Base-by-base conservation (phyloP, 2,113 vertebrate genomes). In the Stomatorhinus ivindoensis region DNA sequence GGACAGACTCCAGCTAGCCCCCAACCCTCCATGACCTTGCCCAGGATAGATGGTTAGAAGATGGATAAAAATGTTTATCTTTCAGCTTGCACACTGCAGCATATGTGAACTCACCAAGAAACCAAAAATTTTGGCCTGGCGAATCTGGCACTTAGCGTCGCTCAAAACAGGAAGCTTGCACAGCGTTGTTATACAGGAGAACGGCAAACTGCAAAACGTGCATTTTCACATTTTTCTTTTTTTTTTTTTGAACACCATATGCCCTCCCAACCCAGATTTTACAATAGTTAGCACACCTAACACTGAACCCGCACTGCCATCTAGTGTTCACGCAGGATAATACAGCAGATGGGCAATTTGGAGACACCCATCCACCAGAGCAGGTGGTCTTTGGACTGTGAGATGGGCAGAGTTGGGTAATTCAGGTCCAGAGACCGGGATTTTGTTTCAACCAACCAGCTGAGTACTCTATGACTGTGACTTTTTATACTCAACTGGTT, bases 71-170 rank as follows among this genome's bases (percentile, higher is more conserved):
- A 50, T n/a, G 11, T 21, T 44, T 8, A 31, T 21, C 27, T 35
- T 88, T 88, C 42, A 80, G 21, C 65, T 50, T 31, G 46, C n/a
- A 46, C 44, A 88, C 39, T 65, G 8, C 9, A 35, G 46, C 46
- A 76, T 39, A 80, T 61, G n/a, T 88, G 48, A 55, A 21, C n/a
- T 82, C 69, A 89, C 88, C 27, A 50, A 53, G 69, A 89, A 48
- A 88, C 65, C 61, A 88, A 73, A 13, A 50, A 24, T 82, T 80
- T 55, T 89, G 87, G 87, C 39, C 42, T 88, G 55, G 39, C 87
- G 13, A 35, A 46, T 87, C 46, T 88, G 88, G 65, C 65, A 21
- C 65, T 76, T 31, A 46, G 39, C 24, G 27, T 24, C 19, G 53
- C 5, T 21, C 51, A 44, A 61, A 42, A 53, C 53, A 61, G 35